Evolutionary conservation across 2,797 vertebrate species (phyloP).

Genomic region (Amblyopsis hoosieri): DNA sequence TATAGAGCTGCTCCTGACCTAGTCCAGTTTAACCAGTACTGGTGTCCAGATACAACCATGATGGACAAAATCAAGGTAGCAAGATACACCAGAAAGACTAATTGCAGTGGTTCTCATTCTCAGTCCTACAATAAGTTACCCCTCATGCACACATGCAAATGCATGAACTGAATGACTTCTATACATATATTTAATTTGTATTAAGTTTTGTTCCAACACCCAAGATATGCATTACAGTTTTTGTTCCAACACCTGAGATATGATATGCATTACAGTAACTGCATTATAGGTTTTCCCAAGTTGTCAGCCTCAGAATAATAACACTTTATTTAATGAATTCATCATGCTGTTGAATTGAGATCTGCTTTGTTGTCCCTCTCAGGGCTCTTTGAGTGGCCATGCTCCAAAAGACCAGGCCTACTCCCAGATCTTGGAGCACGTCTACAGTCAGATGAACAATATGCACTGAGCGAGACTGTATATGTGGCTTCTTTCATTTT

Average conservation of each 20-base stretch:
- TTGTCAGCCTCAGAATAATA: background rate
- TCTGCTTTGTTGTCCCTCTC: conserved; percentile 19
- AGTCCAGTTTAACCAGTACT: conserved; percentile 88
- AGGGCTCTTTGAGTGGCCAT: conserved; percentile 91
- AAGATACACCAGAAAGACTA: background rate
- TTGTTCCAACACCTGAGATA: background rate
- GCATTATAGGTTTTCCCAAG: background rate
- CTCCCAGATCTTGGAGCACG: conserved; percentile 88
- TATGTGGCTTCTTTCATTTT: conserved; percentile 1
- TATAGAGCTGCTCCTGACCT: conserved; percentile 90
- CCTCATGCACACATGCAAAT: no score
- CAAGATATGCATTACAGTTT: background rate
- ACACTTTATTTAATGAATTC: background rate
- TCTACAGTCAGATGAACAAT: conserved; percentile 84
- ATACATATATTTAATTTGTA: no score
- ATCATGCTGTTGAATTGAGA: no score
- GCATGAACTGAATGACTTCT: no score
- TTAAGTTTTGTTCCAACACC: background rate
- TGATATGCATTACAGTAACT: background rate
- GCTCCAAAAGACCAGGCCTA: conserved; percentile 94
- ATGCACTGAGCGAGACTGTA: conserved; percentile 57
- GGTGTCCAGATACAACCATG: conserved; percentile 91
- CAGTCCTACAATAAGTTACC: no score
- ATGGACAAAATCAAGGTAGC: conserved; percentile 94
- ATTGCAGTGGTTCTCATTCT: no score